Evolutionary conservation across 2,113 vertebrate genomes (phyloP), one percentile per base, ranked within the genome.

Genomic region (Cyanistes caeruleus): DNA sequence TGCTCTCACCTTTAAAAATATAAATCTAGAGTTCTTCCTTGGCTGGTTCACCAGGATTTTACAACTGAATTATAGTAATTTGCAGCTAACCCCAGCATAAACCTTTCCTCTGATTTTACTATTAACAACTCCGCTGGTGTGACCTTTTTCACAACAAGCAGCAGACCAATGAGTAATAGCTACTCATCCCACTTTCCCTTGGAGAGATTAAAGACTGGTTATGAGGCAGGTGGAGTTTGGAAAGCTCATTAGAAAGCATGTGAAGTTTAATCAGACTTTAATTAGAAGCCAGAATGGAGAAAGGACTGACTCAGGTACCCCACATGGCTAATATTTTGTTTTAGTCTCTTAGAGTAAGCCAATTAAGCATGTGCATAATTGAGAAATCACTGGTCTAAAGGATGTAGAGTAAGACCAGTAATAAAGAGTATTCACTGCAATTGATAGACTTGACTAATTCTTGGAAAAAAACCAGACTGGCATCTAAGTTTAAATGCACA

Each of bases 251-350:
- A 95, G 55, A 51, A 82, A 41, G 59, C 46, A 43, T 3, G 0
- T 27, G 33, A 68, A 75, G n/a, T 58, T 86, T 84, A 94, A 90
- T 76, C 88, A 94, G 90, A 90, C 67, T 87, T 94, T 95, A 81
- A 93, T 94, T 91, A 95, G 87, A 93, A 89, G 77, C 43, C 37
- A 81, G 69, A 79, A 63, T 41, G 58, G 59, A 92, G 74, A 95
- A 96, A 94, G 53, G 31, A 84, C 56, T 94, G 76, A 87, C 49
- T 96, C 79, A 83, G 43, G 49, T 90, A 56, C 84, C 80, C 52
- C 49, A 35, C 20, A 53, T 39, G 64, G 75, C 49, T 86, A 92
- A 68, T 93, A 49, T 52, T 96, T 69, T 33, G 60, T 84, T 89
- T 78, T 35, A 60, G 33, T 84, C 30, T 93, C 60, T 60, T 43